Evolutionary conservation across 1,140 invertebrate genomes (phyloP), one percentile per base, ranked within the genome.

Genomic region (Drosophila athabasca): DNA sequence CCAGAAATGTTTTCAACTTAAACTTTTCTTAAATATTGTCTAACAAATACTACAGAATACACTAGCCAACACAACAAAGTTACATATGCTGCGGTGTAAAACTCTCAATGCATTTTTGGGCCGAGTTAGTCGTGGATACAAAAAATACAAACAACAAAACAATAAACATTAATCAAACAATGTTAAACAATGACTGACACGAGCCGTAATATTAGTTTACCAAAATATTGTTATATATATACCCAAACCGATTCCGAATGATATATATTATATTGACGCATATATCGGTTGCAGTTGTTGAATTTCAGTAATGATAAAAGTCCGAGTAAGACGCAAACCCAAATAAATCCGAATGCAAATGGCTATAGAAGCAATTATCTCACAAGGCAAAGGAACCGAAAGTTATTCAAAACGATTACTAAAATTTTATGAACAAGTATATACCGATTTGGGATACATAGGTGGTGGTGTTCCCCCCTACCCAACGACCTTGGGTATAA

Each of bases 271-370:
- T 67, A 62, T 43, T 50, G 48, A 44, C 46, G 50, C 50, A 58
- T 60, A 66, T 71, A 76, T 60, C 59, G 53, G 59, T 88, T 88
- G 68, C 83, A 88, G 83, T 84, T 89, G 62, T 82, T 88, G 76
- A 83, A 79, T 65, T 76, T 74, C 53, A 83, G 79, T 89, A 79
- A 67, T 73, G 71, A 64, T 62, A 84, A 72, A 19, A 73, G 51
- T 41, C 65, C 55, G 41, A 31, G 35, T 49, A 69, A 73, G 58
- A n/a, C n/a, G n/a, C n/a, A 24, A 24, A 72, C 72, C 49, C 60
- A 75, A 74, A n/a, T 29, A 53, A 80, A 57, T 19, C 51, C 49
- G 43, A 71, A 72, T 58, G 48, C 46, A 41, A 81, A 54, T 50
- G 59, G 24, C 24, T 26, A 26, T 26, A 26, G 29, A 53, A 71